phyloP scores from a whole-genome alignment of 2,888 invertebrate genomes.

The Stenolophus ochropezus region DNA sequence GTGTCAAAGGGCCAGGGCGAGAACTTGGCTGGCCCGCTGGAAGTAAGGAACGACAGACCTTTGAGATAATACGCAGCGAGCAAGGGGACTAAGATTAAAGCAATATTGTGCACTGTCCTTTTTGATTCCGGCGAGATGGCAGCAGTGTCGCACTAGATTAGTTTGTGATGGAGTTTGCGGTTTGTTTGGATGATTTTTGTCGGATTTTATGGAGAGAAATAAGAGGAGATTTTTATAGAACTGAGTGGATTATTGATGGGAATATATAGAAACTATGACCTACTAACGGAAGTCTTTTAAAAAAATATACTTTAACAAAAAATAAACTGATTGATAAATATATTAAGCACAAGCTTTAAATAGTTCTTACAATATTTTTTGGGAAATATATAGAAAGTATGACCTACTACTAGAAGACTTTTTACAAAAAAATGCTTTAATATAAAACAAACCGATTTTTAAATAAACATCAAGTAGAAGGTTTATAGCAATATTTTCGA shows the following conservation, averaged over 20 bases:
- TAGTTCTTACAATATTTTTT: too few relatives aligned
- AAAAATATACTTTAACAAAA: too few relatives aligned
- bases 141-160: constrained; percentile 52
- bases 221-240: background rate
- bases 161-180: constrained; percentile 52
- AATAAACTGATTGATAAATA: too few relatives aligned
- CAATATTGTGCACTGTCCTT: constrained; percentile 69
- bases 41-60: constrained; percentile 66
- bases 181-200: constrained; percentile 14
- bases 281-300: too few relatives aligned
- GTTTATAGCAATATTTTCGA: too few relatives aligned
- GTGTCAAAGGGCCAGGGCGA: constrained; percentile 64
- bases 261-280: background rate
- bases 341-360: too few relatives aligned
- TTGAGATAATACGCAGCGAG: constrained; percentile 67
- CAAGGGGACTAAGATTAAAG: constrained; percentile 68
- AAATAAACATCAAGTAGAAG: too few relatives aligned
- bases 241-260: background rate
- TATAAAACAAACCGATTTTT: too few relatives aligned
- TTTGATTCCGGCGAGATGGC: constrained; percentile 59
- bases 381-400: too few relatives aligned
- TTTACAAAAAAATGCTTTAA: too few relatives aligned
- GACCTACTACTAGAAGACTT: too few relatives aligned
- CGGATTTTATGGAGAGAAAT: background rate
- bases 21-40: constrained; percentile 64